These are phyloP conservation scores for Pectinophora gossypiella DNA, from an alignment of 1,140 invertebrate species.

Conservation along the genomic window DNA sequence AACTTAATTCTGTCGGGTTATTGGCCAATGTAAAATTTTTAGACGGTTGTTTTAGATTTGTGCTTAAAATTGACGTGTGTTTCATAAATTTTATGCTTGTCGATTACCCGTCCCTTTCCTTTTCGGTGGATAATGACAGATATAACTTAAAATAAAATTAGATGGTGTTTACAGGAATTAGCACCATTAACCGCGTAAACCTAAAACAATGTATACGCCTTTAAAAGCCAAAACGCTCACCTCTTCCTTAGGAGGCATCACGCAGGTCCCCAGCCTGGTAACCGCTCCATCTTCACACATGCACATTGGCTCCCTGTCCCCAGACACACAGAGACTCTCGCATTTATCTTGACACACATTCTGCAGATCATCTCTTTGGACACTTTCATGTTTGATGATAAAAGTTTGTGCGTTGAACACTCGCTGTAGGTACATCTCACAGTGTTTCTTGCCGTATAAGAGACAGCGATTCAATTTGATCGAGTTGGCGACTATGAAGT, in stretches of 20 bases:
- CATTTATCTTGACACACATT: conserved; percentile 74
- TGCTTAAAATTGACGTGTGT: no score
- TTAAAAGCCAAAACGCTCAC: no score
- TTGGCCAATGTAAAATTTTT: no score
- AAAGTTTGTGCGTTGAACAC: conserved; percentile 72
- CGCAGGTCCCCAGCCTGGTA: conserved; percentile 24
- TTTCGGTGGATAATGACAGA: no score
- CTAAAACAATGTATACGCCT: no score
- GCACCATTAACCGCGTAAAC: no score
- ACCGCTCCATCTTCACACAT: conserved; percentile 74
- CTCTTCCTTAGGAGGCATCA: background rate
- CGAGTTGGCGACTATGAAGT: conserved; percentile 70
- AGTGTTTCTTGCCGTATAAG: conserved; percentile 63
- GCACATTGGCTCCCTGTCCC: conserved; percentile 64
- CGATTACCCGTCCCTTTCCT: no score
- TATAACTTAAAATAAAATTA: no score
- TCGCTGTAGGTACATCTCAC: conserved; percentile 59
- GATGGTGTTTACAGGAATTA: no score
- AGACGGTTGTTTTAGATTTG: no score
- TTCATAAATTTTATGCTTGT: no score
- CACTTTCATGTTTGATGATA: conserved; percentile 73
- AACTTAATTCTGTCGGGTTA: no score
- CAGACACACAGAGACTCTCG: conserved; percentile 75
- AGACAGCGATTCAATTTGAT: conserved; percentile 74
- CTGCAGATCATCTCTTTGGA: conserved; percentile 62